These are phyloP conservation scores for Sapajus apella DNA, from an alignment of 2,113 vertebrate genomes.

Conservation along the genomic window DNA sequence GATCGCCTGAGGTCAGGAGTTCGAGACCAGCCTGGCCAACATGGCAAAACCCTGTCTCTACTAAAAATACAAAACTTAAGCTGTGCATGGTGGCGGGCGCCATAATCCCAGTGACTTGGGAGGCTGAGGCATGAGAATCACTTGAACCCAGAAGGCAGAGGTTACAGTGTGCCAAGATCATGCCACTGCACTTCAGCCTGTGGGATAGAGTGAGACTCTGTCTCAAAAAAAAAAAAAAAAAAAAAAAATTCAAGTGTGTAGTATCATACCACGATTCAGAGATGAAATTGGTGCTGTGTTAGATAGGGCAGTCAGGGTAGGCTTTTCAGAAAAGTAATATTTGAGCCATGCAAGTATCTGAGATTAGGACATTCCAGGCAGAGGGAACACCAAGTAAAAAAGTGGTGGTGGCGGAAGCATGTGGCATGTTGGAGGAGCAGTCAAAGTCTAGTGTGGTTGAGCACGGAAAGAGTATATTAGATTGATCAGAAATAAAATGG, in stretches of 20 bases:
- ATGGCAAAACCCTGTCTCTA: no score
- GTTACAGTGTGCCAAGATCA: no score
- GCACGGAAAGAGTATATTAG: not conserved
- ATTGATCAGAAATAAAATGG: not conserved
- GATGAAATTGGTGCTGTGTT: not conserved
- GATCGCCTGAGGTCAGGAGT: no score
- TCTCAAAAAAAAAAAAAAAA: not conserved
- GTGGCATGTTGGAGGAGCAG: not conserved
- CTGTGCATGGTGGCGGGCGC: no score
- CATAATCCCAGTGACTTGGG: no score
- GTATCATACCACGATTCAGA: not conserved
- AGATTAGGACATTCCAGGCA: not conserved
- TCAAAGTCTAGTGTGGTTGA: not conserved
- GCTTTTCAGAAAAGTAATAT: not conserved
- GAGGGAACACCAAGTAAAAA: not conserved
- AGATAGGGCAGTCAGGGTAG: not conserved
- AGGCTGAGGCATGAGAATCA: no score
- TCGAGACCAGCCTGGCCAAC: no score
- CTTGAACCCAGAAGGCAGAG: no score
- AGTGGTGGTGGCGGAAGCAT: not conserved
- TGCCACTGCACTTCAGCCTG: no score
- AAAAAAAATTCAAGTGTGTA: not conserved
- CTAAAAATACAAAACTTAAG: no score
- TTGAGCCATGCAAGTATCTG: not conserved
- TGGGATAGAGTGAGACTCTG: no score